Evolutionary conservation across 1,140 invertebrate genomes (phyloP), one percentile per base, ranked within the genome.

Genomic region (Bursaphelenchus mucronatus): DNA sequence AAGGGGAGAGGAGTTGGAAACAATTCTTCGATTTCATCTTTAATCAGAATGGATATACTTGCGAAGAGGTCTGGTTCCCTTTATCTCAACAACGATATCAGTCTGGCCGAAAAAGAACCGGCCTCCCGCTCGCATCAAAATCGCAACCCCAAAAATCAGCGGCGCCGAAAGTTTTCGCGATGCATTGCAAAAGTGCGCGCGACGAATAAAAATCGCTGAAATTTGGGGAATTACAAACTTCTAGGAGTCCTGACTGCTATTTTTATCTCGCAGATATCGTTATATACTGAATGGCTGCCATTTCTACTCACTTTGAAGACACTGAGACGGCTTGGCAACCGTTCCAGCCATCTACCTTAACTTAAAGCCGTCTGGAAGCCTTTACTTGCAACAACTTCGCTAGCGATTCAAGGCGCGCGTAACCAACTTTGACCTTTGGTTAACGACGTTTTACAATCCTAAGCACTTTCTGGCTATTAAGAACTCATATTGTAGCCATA

Each of bases 11-110:
- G 11, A 59, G 46, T 30, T 59, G 57, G 57, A 44, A 59, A 3
- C n/a, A 59, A 9, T 59, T 59, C 40, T 59, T 59, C 40, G 11
- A 17, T 45, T 59, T 59, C 41, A 44, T 59, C 41, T 59, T 59
- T 44, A 44, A 59, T 11, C 40, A 30, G 45, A 59, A 59, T 39
- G 57, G 57, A 45, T 59, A 59, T 39, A 44, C 41, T n/a, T 59
- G 57, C 9, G 44, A 59, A 50, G 57, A 59, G n/a, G 41, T 17
- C 40, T 17, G 11, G 52, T 54, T 54, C 8, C 11, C 11, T 13
- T 49, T 49, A 1, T n/a, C 1, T n/a, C 47, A 49, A 49, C 6
- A 49, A 49, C 13, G 6, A 49, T 49, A n/a, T 47, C 45, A 47
- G 9, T n/a, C 9, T 47, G 45, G 9, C 9, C n/a, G 9, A 47